Base-by-base conservation (phyloP, 2,113 vertebrate genomes). In the Nothobranchius furzeri region DNA sequence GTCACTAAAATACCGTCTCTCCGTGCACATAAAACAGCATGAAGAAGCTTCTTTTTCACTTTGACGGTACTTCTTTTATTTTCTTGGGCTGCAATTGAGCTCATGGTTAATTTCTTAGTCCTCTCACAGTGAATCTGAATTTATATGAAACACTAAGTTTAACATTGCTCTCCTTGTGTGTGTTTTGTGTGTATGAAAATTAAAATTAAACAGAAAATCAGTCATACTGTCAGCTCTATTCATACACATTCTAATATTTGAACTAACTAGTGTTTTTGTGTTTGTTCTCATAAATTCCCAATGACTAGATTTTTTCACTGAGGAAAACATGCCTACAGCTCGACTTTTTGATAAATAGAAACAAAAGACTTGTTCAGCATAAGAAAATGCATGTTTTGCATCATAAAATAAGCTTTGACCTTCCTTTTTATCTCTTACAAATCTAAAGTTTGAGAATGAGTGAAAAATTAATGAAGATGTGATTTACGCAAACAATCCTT, bases 1-100 rank as follows among this genome's bases (percentile, higher is more conserved):
- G 83, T 89, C 87, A 86, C 62, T 30, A 11, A 50, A 59, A 51
- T 52, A 53, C 81, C 81, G 87, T 90, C 85, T 87, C 86, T 66
- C 71, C 55, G 57, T 51, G 54, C 64, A 59, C 35, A 46, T 64
- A 12, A 60, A 78, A 55, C 64, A 42, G 6, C 64, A 47, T 2
- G 3, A 57, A 40, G 7, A 36, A 15, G 40, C 52, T 15, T 56
- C 14, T 42, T 47, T 46, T 43, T 56, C 43, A 43, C 12, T 9
- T 6, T 45, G 42, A 48, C 15, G 12, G n/a, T 17, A 37, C 15
- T 4, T 57, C 7, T 55, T 50, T 67, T 6, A 55, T 54, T 13
- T 9, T 42, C 24, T 35, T 15, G 15, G 35, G 17, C 65, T 60
- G 9, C 42, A 24, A 43, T 54, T 61, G 35, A 70, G 24, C 59